Conservation (phyloP, 2,113 vertebrate species). For the Strix uralensis region DNA sequence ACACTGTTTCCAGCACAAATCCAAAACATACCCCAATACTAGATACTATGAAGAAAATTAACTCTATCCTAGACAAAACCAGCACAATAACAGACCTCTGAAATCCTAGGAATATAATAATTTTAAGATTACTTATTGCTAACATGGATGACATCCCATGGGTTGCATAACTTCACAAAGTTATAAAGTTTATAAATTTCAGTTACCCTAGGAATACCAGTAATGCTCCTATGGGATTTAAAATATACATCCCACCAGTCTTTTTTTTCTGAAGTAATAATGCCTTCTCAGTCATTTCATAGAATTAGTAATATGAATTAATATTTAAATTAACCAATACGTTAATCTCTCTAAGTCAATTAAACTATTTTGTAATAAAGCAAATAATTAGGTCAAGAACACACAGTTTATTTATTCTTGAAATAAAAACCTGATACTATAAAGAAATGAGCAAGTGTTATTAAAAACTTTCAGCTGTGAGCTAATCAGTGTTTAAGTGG, state of each 20-base stretch:
- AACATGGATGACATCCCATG: neutral
- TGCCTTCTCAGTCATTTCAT: neutral
- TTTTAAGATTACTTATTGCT: neutral
- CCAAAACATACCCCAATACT: too few species aligned
- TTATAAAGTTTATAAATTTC: neutral
- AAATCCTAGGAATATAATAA: neutral
- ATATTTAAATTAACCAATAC: neutral
- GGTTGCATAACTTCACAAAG: neutral
- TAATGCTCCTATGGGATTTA: neutral
- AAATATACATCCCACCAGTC: neutral
- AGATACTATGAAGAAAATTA: too few species aligned
- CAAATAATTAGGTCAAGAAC: neutral
- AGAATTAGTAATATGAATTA: neutral
- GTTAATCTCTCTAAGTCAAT: neutral
- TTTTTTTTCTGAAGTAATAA: neutral
- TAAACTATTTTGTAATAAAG: neutral
- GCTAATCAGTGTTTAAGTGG: constrained; percentile 12
- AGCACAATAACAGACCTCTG: neutral
- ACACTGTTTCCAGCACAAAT: too few species aligned
- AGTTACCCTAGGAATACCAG: neutral
- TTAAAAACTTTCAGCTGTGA: neutral
- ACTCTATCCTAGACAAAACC: too few species aligned
- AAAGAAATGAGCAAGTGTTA: neutral
- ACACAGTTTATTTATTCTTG: neutral
- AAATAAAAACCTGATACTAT: neutral